A percentile compares a stretch with the other conserved stretches of the same genome.
Evolutionary conservation across 2,113 vertebrate genomes (phyloP).

Genomic region (Syrmaticus mikado): DNA sequence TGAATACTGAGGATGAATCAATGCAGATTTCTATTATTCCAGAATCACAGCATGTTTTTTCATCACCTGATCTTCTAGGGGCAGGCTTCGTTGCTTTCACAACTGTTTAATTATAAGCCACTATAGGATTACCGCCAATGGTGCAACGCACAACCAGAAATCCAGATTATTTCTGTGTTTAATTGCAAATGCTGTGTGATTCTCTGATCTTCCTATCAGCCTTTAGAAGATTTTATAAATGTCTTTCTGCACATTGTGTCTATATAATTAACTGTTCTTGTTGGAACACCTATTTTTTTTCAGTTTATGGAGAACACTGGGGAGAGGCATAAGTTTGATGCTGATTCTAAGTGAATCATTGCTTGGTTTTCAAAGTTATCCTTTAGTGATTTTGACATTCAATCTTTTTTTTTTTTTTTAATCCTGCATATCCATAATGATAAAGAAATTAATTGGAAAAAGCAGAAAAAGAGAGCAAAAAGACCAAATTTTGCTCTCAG

Average conservation of each 20-base stretch:
- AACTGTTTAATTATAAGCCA: not conserved
- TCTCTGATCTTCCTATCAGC: slow-evolving; percentile 38
- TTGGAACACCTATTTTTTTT: slow-evolving; percentile 46
- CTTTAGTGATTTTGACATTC: slow-evolving; percentile 12
- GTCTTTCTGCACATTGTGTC: slow-evolving; percentile 31
- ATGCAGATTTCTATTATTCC: not conserved
- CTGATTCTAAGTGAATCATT: slow-evolving; percentile 46
- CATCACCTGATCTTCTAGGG: slow-evolving; percentile 5
- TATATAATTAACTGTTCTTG: slow-evolving; percentile 50
- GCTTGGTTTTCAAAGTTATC: slow-evolving; percentile 8
- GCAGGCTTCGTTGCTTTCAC: not conserved
- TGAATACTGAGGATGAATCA: not conserved
- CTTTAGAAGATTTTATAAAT: not conserved
- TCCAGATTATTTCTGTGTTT: not conserved
- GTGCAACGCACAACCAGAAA: slow-evolving; percentile 18
- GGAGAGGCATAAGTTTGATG: slow-evolving; percentile 33
- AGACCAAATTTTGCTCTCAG: not conserved
- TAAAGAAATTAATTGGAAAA: slow-evolving; percentile 20
- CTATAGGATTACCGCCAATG: not conserved
- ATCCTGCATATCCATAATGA: not conserved
- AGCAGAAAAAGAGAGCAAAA: slow-evolving; percentile 14
- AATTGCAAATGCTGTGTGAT: slow-evolving; percentile 32
- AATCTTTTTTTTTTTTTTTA: not conserved
- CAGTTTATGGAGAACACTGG: slow-evolving; percentile 6
- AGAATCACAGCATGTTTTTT: not conserved